Evolutionary conservation across 2,888 invertebrate genomes (phyloP).

Genomic region (Zaprionus bogoriensis): DNA sequence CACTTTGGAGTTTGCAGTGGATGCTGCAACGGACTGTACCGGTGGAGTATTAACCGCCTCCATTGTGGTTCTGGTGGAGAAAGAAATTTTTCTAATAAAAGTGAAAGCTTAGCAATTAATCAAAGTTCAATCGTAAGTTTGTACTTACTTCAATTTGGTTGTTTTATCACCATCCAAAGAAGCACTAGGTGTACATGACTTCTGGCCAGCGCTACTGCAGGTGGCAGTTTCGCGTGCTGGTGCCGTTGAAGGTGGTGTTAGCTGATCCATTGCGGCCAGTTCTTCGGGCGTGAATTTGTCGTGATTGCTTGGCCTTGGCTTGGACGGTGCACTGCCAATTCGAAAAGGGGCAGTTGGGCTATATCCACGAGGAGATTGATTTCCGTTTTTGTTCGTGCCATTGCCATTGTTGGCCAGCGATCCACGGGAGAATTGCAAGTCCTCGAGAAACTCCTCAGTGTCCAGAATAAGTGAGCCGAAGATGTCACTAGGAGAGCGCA

Average conservation of each 20-base stretch:
- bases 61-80: conserved; percentile 71
- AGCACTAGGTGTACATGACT: conserved; percentile 48
- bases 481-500: conserved; percentile 85
- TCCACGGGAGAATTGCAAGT: conserved; percentile 79
- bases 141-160: conserved; percentile 63
- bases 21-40: conserved; percentile 3
- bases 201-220: conserved; percentile 52
- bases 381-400: conserved; percentile 51
- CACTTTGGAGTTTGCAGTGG: not conserved
- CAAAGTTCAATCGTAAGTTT: not conserved
- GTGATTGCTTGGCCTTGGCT: conserved; percentile 79
- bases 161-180: conserved; percentile 68
- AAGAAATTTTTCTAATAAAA: conserved; percentile 75
- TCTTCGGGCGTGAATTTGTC: conserved; percentile 82
- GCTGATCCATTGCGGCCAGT: conserved; percentile 79
- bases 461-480: conserved; percentile 85
- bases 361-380: conserved; percentile 81
- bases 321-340: conserved; percentile 84
- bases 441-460: conserved; percentile 84
- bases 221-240: conserved; percentile 79
- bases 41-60: conserved; percentile 38
- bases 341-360: conserved; percentile 85
- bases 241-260: conserved; percentile 83
- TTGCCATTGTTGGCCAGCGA: conserved; percentile 75
- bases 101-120: conserved; percentile 15